A percentile compares a stretch with the other conserved stretches of the same genome.
phyloP scores from a whole-genome alignment of 2,888 invertebrate genomes.

The Entomobrya proxima region DNA sequence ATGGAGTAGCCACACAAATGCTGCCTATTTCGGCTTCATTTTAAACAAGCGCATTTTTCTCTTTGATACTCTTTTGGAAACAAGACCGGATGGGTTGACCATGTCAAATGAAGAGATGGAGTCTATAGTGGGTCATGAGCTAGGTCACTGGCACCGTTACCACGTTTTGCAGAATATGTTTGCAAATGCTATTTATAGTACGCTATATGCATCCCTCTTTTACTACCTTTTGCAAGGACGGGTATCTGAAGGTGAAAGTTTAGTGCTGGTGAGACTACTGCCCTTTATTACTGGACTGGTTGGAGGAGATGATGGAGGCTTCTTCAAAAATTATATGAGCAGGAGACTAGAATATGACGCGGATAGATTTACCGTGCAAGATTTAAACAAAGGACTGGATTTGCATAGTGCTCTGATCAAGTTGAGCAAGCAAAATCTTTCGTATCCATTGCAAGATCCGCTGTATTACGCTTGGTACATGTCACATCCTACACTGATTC shows the following conservation, averaged over 20 bases:
- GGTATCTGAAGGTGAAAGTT: too few species aligned
- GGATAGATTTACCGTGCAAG: conserved; percentile 92
- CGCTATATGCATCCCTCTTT: conserved; percentile 82
- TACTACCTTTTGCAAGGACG: too few species aligned
- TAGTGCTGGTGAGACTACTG: too few species aligned
- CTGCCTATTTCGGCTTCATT: conserved; percentile 96
- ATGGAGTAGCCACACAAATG: conserved; percentile 59
- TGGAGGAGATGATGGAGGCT: conserved; percentile 79
- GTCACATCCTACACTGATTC: conserved; percentile 97
- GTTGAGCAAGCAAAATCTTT: conserved; percentile 95
- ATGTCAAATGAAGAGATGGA: conserved; percentile 96
- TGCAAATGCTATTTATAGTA: conserved; percentile 82
- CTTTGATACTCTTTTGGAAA: conserved; percentile 23
- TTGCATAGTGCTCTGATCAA: conserved; percentile 92
- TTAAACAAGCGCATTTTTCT: conserved; percentile 98
- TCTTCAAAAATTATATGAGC: conserved; percentile 90
- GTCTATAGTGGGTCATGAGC: conserved; percentile 86
- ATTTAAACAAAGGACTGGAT: conserved; percentile 85
- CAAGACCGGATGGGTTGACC: too few species aligned
- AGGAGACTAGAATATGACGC: conserved; percentile 97
- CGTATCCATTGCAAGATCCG: conserved; percentile 95
- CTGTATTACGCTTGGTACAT: conserved; percentile 96
- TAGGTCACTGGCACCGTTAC: conserved; percentile 97
- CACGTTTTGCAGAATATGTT: conserved; percentile 93
- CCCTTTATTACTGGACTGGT: conserved; percentile 86